Conservation (phyloP, 1,140 invertebrate species). For the Bemisia tabaci region DNA sequence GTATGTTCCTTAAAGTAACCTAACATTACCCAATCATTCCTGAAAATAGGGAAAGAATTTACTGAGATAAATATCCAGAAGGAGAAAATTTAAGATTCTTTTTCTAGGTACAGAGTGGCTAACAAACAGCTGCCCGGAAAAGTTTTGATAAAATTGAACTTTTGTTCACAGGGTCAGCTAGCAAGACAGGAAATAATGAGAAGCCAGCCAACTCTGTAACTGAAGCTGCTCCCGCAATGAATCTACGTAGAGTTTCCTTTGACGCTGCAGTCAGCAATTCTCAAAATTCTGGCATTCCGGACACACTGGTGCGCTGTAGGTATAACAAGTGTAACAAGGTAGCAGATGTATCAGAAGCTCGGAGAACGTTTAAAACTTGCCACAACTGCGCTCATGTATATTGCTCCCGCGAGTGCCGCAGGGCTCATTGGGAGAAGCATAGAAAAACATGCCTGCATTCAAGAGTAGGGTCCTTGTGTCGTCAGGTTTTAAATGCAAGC, state of each 20-base stretch:
- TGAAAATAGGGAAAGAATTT: too few relatives aligned
- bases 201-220: conserved; percentile 15
- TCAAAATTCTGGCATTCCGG: conserved; percentile 21
- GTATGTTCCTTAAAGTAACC: too few relatives aligned
- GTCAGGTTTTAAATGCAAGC: conserved; percentile 73
- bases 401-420: conserved; percentile 68
- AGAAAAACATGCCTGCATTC: conserved; percentile 79
- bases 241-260: conserved; percentile 31
- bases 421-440: conserved; percentile 82
- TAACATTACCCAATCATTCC: too few relatives aligned
- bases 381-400: conserved; percentile 86
- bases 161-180: conserved; percentile 34
- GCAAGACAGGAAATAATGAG: conserved; percentile 24
- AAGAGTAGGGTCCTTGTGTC: conserved; percentile 69
- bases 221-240: conserved; percentile 18
- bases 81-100: too few relatives aligned
- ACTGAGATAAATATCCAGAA: too few relatives aligned
- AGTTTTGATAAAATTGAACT: too few relatives aligned
- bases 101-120: too few relatives aligned
- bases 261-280: conserved; percentile 28
- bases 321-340: conserved; percentile 54
- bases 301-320: conserved; percentile 46
- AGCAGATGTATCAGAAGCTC: conserved; percentile 47
- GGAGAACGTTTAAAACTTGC: conserved; percentile 68
- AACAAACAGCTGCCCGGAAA: too few relatives aligned